Base-by-base conservation (phyloP, 2,113 vertebrate genomes). In the Castor canadensis region DNA sequence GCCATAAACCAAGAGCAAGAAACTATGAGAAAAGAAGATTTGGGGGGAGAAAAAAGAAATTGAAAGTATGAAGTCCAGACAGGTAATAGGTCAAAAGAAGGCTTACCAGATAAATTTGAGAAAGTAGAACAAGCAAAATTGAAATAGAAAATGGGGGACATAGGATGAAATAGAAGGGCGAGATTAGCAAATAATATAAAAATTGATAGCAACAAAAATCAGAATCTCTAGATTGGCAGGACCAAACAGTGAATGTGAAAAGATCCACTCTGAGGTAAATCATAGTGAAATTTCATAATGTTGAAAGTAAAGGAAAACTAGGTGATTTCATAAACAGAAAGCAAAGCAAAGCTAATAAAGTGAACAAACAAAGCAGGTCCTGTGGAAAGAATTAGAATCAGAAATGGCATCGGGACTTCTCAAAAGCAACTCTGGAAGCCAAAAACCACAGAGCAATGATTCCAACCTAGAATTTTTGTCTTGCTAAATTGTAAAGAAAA, bases 171-270 rank as follows among this genome's bases (percentile, higher is more conserved):
- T 82, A 60, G 9, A 58, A 94, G 28, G 19, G 56, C 47, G 45
- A 69, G 80, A 60, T 95, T 77, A 71, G 58, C 40, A 93, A 47
- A 64, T 80, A 75, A 58, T 86, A 75, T 24, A 54, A 77, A 91
- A 89, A 66, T 47, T 83, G 30, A 52, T 20, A 58, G 9, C 24
- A 4, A 1, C 1, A 7, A 52, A 88, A 81, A 40, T 66, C 49
- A 28, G 45, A 47, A 19, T 89, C n/a, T 79, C n/a, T 79, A 35
- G 38, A 22, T 7, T 49, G 32, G 10, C 24, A 89, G 19, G 77
- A 64, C 15, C 26, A 15, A 52, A 26, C 58, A 26, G 32, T 28
- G 49, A 76, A 17, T 49, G 19, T 47, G 28, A 52, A 58, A 87
- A 16, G 49, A 79, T 24, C 5, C 60, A 80, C 7, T 13, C 19